Evolutionary conservation across 2,113 vertebrate species (phyloP), one percentile per base, ranked within the genome.

Genomic region (Aegypius monachus): DNA sequence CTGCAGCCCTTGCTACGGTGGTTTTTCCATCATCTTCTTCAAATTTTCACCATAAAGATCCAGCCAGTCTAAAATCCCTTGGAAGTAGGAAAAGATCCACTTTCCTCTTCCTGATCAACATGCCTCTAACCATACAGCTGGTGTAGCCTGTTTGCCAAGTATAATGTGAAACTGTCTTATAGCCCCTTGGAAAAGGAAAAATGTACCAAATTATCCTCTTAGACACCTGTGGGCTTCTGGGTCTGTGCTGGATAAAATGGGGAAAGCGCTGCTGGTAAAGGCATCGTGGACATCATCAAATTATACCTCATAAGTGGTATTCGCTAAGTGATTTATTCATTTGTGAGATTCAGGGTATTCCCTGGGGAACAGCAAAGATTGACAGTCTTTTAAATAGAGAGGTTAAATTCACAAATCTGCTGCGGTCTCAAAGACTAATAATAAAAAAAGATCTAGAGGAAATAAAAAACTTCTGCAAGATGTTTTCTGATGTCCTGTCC

Each of bases 221-320:
- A 32, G 36, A 43, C 19, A 25, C 16, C 7, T 23, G 17, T 52
- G 25, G 14, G 10, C 5, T 65, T 31, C 40, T 56, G 68, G 29
- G 15, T 58, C 55, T 63, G 42, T 36, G 32, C 27, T 47, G 18
- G 42, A 29, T 68, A 17, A 52, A 52, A 58, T 52, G 12, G 14
- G 25, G 34, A 52, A 74, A 58, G 29, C 0, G 2, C 7, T 45
- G 18, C 25, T 34, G 43, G 36, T 58, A 52, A 50, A 80, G 16
- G 8, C 29, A 31, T 40, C 1, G 0, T 0, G 2, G 26, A n/a
- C 15, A 20, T 32, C 25, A 42, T 43, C 23, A 38, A 53, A n/a
- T 38, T 53, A 40, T 20, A n/a, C 16, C 13, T 38, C 23, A 3
- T 61, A 23, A 53, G 7, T 14, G 63, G 40, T 42, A 32, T 9